A percentile compares a stretch with the other conserved stretches of the same genome.
Conservation (phyloP, 2,113 vertebrate genomes). For the Phainopepla nitens region DNA sequence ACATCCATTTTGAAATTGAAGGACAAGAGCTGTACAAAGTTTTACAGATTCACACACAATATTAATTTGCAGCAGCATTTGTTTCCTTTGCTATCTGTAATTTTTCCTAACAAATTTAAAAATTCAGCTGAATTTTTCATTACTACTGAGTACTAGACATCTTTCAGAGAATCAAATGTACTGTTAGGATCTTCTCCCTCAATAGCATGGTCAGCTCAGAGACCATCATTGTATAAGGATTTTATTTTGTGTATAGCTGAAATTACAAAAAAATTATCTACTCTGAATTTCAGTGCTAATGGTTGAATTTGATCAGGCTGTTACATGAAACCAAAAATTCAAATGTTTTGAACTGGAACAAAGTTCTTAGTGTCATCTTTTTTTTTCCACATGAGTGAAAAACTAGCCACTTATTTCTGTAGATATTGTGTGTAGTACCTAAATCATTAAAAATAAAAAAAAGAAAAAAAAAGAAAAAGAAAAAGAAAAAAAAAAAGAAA, state of each 20-base stretch:
- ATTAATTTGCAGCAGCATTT: neutral
- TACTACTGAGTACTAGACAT: neutral
- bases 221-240: neutral
- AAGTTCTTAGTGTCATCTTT: neutral
- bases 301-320: neutral
- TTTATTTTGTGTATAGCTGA: neutral
- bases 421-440: neutral
- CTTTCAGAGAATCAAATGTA: neutral
- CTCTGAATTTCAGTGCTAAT: neutral
- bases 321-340: neutral
- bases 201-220: neutral
- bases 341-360: neutral
- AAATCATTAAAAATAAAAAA: neutral
- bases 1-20: neutral
- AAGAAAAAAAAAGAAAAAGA: no score
- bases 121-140: neutral
- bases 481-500: no score
- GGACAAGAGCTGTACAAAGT: neutral
- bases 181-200: neutral
- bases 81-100: neutral
- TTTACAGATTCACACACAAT: neutral
- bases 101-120: neutral
- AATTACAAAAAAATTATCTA: neutral
- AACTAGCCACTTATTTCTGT: neutral
- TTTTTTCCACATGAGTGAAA: neutral